phyloP scores from a whole-genome alignment of 2,113 vertebrate genomes.

The Neodon shergylaensis region DNA sequence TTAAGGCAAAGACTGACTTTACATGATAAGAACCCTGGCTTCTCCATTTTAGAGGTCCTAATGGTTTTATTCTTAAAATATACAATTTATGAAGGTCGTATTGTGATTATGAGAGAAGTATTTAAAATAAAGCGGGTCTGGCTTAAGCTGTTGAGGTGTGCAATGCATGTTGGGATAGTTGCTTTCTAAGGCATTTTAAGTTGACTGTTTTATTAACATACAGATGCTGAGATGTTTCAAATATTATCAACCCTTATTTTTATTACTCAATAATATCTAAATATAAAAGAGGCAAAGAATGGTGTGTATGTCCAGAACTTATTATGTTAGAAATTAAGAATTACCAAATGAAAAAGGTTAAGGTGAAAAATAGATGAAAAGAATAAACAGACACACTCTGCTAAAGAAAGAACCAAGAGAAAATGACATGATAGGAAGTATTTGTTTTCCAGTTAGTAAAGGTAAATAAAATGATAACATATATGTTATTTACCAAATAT shows the following conservation, averaged over 20 bases:
- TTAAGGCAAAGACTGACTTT: background rate
- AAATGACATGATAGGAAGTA: background rate
- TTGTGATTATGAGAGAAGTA: background rate
- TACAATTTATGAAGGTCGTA: background rate
- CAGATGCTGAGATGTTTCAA: background rate
- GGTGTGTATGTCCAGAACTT: background rate
- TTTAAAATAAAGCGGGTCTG: background rate
- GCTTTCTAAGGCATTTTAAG: background rate
- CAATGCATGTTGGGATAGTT: background rate
- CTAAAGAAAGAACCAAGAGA: background rate
- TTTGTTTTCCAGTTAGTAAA: background rate
- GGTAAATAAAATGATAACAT: background rate
- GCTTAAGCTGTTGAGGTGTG: background rate
- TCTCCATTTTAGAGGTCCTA: background rate
- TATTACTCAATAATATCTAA: background rate
- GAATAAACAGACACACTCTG: background rate
- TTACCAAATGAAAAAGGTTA: background rate
- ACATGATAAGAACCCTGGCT: background rate
- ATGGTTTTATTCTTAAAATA: background rate
- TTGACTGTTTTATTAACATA: background rate
- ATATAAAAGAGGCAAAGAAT: background rate
- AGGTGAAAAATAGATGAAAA: background rate
- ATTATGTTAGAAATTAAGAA: background rate
- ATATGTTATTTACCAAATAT: background rate
- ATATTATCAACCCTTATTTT: background rate